Conservation (phyloP, 1,140 invertebrate species). For the Drosophila subpulchrella region DNA sequence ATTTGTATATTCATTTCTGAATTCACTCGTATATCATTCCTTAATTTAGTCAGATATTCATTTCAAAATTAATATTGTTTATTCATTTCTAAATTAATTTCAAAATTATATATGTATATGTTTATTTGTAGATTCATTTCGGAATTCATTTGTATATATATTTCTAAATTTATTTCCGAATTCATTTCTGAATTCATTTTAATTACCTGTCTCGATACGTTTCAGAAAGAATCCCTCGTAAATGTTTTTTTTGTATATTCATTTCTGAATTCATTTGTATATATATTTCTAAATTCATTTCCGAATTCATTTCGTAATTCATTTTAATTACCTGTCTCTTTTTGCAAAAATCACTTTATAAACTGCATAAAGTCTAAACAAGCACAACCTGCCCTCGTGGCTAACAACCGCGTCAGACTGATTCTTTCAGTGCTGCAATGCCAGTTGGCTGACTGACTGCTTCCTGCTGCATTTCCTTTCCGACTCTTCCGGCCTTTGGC, state of each 20-base stretch:
- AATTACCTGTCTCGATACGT: no score
- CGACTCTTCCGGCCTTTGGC: slow-evolving; percentile 31
- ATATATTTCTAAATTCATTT: not conserved
- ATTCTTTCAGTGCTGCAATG: slow-evolving; percentile 10
- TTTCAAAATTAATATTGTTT: no score
- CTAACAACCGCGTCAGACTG: not conserved
- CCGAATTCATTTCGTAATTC: not conserved
- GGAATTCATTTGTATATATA: not conserved
- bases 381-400: not conserved
- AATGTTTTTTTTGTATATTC: not conserved
- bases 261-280: not conserved
- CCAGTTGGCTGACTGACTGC: slow-evolving; percentile 26
- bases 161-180: not conserved
- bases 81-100: not conserved
- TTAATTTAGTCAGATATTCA: no score
- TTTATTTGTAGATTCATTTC: not conserved
- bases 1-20: not conserved
- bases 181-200: not conserved
- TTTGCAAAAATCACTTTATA: no score
- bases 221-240: no score
- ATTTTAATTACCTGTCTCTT: no score
- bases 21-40: no score
- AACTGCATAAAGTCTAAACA: no score
- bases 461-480: slow-evolving; percentile 45
- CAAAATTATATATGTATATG: no score